Conservation (phyloP, 2,888 invertebrate species). For the Auanema freiburgensis region DNA sequence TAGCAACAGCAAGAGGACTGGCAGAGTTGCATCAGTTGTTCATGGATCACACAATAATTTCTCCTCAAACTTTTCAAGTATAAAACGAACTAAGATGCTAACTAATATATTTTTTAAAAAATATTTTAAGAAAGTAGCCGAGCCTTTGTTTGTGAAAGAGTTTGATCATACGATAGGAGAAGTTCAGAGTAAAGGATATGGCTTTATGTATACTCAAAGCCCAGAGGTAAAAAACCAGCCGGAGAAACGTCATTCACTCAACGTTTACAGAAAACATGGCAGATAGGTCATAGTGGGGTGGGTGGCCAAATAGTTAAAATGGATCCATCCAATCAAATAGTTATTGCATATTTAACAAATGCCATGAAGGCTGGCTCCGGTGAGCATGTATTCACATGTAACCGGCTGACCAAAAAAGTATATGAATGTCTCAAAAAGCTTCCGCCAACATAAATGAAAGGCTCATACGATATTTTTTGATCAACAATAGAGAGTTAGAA, state of each 20-base stretch:
- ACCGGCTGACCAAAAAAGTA: slow-evolving; percentile 31
- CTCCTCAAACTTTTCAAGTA: no score
- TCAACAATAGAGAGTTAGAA: no score
- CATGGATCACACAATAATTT: slow-evolving; percentile 54
- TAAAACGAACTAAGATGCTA: no score
- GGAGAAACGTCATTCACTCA: background rate
- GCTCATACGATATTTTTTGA: no score
- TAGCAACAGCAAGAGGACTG: slow-evolving; percentile 60
- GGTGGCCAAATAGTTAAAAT: slow-evolving; percentile 64
- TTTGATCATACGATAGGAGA: slow-evolving; percentile 42
- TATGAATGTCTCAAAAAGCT: slow-evolving; percentile 28
- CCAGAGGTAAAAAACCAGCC: slow-evolving; percentile 9
- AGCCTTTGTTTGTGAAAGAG: slow-evolving; percentile 27
- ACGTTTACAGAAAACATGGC: slow-evolving; percentile 43
- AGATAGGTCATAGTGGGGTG: slow-evolving; percentile 65
- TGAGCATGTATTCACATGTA: slow-evolving; percentile 38
- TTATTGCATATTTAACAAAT: slow-evolving; percentile 64
- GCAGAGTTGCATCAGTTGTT: slow-evolving; percentile 63
- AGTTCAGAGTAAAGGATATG: slow-evolving; percentile 36
- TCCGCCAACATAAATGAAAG: no score
- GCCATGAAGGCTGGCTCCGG: slow-evolving; percentile 44
- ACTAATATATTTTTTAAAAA: no score
- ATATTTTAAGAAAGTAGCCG: no score
- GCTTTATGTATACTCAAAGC: slow-evolving; percentile 38
- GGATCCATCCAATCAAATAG: slow-evolving; percentile 62